These are phyloP conservation scores for Tiliqua scincoides DNA, from an alignment of 2,113 vertebrate species.

Conservation along the genomic window DNA sequence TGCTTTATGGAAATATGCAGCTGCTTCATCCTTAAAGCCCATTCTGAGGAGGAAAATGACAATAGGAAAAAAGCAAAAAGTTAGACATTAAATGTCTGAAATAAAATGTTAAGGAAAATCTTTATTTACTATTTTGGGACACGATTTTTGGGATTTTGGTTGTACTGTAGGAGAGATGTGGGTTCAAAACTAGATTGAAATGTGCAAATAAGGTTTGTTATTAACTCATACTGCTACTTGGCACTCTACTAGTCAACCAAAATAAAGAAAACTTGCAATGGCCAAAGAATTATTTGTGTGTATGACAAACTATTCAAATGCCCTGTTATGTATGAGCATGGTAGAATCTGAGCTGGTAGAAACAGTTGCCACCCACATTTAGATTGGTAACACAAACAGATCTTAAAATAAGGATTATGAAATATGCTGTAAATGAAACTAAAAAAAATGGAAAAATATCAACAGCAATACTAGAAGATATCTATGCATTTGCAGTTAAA, in stretches of 20 bases:
- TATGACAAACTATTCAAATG: not conserved
- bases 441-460: not conserved
- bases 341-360: not conserved
- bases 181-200: not conserved
- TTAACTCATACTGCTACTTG: not conserved
- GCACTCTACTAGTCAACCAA: not conserved
- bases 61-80: conserved; percentile 16
- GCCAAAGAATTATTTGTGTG: not conserved
- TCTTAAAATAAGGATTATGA: not conserved
- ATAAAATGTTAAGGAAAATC: not conserved
- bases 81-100: not conserved
- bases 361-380: not conserved
- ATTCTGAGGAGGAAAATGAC: conserved; percentile 79
- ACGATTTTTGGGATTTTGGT: too few species aligned
- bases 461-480: not conserved
- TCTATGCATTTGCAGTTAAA: too few species aligned
- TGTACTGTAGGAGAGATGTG: not conserved
- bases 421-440: not conserved
- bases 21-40: conserved; percentile 97
- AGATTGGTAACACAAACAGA: not conserved
- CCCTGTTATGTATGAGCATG: not conserved
- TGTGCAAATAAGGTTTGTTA: not conserved
- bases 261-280: not conserved
- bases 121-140: not conserved
- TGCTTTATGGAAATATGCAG: conserved; percentile 95